phyloP scores from a whole-genome alignment of 2,113 vertebrate genomes.

The Butorides virescens region DNA sequence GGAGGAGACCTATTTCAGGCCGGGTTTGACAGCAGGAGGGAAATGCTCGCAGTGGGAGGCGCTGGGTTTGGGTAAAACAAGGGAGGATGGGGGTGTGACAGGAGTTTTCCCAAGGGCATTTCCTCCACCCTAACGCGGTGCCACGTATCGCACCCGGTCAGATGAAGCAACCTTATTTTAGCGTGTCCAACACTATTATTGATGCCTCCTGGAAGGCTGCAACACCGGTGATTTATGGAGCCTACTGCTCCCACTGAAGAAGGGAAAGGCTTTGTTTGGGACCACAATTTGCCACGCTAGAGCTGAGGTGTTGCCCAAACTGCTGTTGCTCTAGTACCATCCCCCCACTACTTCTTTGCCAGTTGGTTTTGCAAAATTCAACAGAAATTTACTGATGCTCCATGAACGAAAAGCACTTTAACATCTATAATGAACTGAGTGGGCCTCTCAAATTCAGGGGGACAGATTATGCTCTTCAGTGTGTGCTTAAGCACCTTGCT shows the following conservation, averaged over 20 bases:
- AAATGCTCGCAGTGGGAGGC: not conserved
- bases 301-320: not conserved
- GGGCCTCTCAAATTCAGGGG: not conserved
- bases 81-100: not conserved
- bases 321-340: not conserved
- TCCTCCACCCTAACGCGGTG: fast-evolving
- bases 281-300: not conserved
- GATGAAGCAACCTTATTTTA: not conserved
- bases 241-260: not conserved
- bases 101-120: not conserved
- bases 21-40: not conserved
- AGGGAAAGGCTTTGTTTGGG: not conserved
- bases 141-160: fast-evolving
- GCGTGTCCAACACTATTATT: fast-evolving
- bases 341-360: not conserved
- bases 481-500: not conserved
- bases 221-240: not conserved
- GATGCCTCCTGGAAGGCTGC: not conserved
- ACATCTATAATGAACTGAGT: not conserved
- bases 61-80: not conserved
- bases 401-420: not conserved
- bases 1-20: not conserved
- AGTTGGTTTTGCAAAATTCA: not conserved
- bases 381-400: not conserved
- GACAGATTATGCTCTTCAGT: not conserved